phyloP scores from a whole-genome alignment of 2,888 invertebrate genomes.

The Adelognathus sp. region DNA sequence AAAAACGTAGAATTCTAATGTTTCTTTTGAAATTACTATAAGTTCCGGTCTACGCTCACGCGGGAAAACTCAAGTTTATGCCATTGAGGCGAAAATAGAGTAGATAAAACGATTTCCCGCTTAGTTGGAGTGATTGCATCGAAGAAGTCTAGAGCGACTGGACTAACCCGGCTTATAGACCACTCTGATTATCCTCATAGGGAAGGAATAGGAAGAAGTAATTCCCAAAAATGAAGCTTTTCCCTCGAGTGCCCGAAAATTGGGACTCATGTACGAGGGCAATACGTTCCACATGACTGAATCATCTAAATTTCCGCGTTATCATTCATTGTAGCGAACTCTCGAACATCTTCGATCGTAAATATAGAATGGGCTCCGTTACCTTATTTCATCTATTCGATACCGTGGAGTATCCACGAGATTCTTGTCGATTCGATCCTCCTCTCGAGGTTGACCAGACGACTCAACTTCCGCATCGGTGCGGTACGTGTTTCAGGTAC shows the following conservation, averaged over 20 bases:
- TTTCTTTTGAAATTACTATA: too few relatives aligned
- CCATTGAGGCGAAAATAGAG: too few relatives aligned
- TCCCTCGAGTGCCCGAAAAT: neutral
- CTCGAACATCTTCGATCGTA: constrained; percentile 45
- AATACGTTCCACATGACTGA: constrained; percentile 10
- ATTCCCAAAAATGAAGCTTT: neutral
- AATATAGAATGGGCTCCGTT: constrained; percentile 40
- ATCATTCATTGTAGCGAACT: constrained; percentile 38
- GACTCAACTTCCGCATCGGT: constrained; percentile 49
- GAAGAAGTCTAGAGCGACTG: too few relatives aligned
- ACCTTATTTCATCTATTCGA: constrained; percentile 30
- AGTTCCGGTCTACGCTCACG: too few relatives aligned
- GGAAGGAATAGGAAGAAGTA: too few relatives aligned
- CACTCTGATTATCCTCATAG: too few relatives aligned
- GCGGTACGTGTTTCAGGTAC: constrained; percentile 34
- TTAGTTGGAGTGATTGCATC: too few relatives aligned
- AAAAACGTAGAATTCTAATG: too few relatives aligned
- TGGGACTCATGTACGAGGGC: neutral
- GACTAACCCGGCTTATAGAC: too few relatives aligned
- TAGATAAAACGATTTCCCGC: too few relatives aligned
- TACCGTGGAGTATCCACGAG: constrained; percentile 24
- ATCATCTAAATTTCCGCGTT: constrained; percentile 39
- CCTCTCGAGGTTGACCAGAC: constrained; percentile 40
- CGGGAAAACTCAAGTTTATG: too few relatives aligned
- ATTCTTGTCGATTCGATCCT: constrained; percentile 47